Conservation (phyloP, 92 coral and sea anemone genomes). For the Anthopleura xanthogrammica region DNA sequence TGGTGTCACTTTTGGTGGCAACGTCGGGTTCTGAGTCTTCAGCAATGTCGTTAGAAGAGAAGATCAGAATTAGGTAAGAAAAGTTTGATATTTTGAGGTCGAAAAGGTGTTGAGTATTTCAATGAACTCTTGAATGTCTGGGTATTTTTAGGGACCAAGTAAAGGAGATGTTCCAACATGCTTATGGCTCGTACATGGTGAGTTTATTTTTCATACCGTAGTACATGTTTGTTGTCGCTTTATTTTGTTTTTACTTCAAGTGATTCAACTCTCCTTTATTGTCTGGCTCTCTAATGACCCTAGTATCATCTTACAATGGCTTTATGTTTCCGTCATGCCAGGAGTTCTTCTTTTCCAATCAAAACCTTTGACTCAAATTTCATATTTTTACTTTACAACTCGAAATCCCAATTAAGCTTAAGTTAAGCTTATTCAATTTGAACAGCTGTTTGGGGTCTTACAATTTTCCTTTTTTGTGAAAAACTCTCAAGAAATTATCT, state of each 20-base stretch:
- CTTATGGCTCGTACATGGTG: slow-evolving; percentile 96
- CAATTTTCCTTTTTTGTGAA: background rate
- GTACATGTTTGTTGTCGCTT: background rate
- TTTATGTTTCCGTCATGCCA: background rate
- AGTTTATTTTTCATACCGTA: slow-evolving; percentile 19
- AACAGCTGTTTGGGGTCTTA: background rate
- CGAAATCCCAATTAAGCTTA: too few relatives aligned
- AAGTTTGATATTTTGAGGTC: slow-evolving; percentile 8
- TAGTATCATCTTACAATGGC: background rate
- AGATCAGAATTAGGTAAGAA: slow-evolving; percentile 65
- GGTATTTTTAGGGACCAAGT: slow-evolving; percentile 71
- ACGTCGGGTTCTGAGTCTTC: slow-evolving; percentile 44
- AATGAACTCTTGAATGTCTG: background rate
- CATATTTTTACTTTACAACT: background rate
- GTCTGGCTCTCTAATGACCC: background rate
- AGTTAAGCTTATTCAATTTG: background rate
- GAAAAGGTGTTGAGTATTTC: background rate
- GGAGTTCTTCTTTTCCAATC: background rate
- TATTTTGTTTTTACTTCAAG: background rate
- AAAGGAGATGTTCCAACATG: slow-evolving; percentile 96
- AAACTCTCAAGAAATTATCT: background rate
- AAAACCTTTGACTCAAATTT: background rate
- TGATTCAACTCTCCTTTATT: slow-evolving; percentile 5
- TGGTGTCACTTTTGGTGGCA: slow-evolving; percentile 39
- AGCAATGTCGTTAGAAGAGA: slow-evolving; percentile 86